Conservation (phyloP, 2,888 invertebrate species). For the Pyrrhosoma nymphula region DNA sequence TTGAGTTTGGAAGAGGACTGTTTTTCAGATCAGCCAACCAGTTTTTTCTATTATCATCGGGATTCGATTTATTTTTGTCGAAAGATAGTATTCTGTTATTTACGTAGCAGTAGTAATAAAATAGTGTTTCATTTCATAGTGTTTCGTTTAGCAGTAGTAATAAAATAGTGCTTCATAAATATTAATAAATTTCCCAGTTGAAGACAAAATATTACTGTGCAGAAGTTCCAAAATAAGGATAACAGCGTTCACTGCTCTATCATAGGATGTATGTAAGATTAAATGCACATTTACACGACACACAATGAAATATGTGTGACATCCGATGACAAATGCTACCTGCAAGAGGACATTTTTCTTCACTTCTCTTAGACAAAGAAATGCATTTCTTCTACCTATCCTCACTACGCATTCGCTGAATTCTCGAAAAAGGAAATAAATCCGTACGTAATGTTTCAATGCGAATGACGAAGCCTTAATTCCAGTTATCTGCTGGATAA, state of each 20-base stretch:
- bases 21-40: not conserved
- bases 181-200: not conserved
- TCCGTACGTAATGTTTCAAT: not conserved
- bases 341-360: not conserved
- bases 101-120: not conserved
- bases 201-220: not conserved
- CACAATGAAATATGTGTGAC: not conserved
- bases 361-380: not conserved
- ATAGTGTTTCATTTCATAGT: not conserved
- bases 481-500: not conserved
- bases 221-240: not conserved
- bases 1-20: too few relatives aligned
- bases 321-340: not conserved
- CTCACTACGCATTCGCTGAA: not conserved
- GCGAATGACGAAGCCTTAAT: not conserved
- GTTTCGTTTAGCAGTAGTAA: too few relatives aligned
- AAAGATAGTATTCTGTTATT: not conserved
- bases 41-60: not conserved
- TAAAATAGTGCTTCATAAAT: not conserved
- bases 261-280: not conserved
- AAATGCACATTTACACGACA: not conserved
- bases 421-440: not conserved
- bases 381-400: not conserved
- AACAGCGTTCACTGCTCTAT: not conserved
- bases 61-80: not conserved